Base-by-base conservation (phyloP, 2,888 invertebrate genomes). In the Sarcophaga caerulescens region DNA sequence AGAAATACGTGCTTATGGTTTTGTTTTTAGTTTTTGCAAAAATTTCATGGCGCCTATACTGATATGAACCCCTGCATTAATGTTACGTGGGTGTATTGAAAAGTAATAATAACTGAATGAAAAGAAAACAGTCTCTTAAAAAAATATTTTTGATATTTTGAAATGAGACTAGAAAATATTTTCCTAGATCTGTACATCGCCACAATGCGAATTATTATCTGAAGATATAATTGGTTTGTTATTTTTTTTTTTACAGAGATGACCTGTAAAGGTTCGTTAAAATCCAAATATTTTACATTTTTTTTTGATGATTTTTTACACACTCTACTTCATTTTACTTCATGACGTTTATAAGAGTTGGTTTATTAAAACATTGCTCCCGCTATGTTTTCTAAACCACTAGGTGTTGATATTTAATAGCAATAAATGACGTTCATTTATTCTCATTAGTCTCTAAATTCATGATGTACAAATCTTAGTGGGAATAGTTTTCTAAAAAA, bases 351-450 rank as follows among this genome's bases (percentile, higher is more conserved):
- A 35, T 35, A 35, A 35, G 35, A 35, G 35, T 1, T 35, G 35
- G 6, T 35, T 35, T 35, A 35, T 1, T 35, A 35, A 35, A 1
- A 35, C 35, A 35, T 35, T 35, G 35, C 35, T 35, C 35, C 35
- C 8, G 8, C 35, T 10, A 35, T 35, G 35, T 8, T 35, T 35
- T 78, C 11, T 63, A 52, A 35, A 73, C 89, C 83, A 85, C 90
- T 73, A 59, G 45, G 77, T 87, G 88, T 12, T 90, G 66, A n/a
- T 80, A 87, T 65, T 89, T 90, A 85, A 90, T 90, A 91, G 87
- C 90, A 89, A 91, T 88, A 88, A 88, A 91, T 90, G 88, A 88
- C 83, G 75, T 88, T 89, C 25, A 84, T 84, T 84, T 81, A 45
- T 84, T 78, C 63, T 62, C 17, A 78, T 79, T 81, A 81, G 63